These are phyloP conservation scores for Prunella fulvescens DNA, from an alignment of 2,113 vertebrate species.

Conservation along the genomic window DNA sequence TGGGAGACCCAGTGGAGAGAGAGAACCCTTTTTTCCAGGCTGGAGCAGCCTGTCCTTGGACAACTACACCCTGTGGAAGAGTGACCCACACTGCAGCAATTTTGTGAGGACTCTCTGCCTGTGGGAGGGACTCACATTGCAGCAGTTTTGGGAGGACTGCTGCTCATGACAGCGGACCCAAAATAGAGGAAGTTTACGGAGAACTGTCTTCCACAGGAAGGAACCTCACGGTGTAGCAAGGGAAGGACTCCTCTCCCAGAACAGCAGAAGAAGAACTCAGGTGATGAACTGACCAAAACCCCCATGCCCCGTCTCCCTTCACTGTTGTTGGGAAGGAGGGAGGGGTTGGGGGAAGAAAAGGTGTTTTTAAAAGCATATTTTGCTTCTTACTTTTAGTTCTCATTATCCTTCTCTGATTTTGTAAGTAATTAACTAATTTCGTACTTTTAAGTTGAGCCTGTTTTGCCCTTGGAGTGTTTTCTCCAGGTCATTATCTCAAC, in stretches of 20 bases:
- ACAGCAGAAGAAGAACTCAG: rapidly evolving
- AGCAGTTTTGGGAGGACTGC: neutral
- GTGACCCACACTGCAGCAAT: rapidly evolving
- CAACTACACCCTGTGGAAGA: neutral
- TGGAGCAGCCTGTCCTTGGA: neutral
- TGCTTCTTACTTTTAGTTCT: neutral
- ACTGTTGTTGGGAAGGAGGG: rapidly evolving
- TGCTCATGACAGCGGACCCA: rapidly evolving
- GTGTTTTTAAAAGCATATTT: neutral
- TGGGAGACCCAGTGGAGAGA: rapidly evolving
- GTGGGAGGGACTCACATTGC: neutral
- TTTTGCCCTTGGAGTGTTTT: neutral
- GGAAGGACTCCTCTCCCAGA: neutral
- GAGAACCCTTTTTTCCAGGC: neutral
- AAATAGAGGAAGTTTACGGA: rapidly evolving
- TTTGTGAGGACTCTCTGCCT: neutral
- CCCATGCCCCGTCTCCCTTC: neutral
- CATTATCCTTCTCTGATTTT: neutral
- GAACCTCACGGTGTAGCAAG: rapidly evolving
- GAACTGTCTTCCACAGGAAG: neutral
- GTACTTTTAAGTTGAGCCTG: neutral
- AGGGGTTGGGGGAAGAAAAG: neutral
- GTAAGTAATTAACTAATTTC: neutral
- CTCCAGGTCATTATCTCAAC: neutral
- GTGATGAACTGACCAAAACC: neutral